A percentile compares a stretch with the other conserved stretches of the same genome.
Conservation (phyloP, 2,797 vertebrate genomes). For the Anomalospiza imberbis region DNA sequence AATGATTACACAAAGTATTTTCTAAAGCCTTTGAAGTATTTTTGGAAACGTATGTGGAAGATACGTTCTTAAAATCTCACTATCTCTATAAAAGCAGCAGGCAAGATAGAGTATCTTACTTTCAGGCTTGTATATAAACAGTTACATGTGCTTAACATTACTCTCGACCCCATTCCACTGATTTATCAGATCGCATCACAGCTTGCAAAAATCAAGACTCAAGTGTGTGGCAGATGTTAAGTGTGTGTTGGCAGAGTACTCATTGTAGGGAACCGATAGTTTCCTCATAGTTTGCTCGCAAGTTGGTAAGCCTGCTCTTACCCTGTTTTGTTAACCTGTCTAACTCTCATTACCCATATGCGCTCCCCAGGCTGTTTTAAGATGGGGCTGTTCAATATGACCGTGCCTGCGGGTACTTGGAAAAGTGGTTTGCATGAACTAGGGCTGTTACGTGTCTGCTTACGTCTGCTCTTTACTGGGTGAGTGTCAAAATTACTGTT, state of each 20-base stretch:
- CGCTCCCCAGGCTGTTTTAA: neutral
- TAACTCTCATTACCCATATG: neutral
- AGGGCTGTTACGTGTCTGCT: neutral
- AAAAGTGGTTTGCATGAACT: neutral
- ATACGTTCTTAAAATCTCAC: neutral
- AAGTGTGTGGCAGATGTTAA: neutral
- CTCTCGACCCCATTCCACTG: neutral
- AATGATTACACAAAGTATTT: neutral
- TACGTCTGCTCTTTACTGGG: neutral
- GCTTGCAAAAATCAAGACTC: neutral
- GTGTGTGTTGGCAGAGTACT: neutral
- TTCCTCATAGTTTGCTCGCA: fast-evolving
- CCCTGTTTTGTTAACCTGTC: neutral
- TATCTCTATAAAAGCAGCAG: neutral
- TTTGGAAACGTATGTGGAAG: neutral
- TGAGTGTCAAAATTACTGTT: neutral
- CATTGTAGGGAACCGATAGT: fast-evolving
- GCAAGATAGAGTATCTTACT: neutral
- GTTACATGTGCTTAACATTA: neutral
- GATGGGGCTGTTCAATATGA: neutral
- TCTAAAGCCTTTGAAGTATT: neutral
- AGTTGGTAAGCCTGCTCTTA: neutral
- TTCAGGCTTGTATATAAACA: neutral
- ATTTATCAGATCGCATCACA: neutral
- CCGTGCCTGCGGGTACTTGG: neutral